Conservation (phyloP, 1,140 invertebrate species). For the Prorops nasuta region DNA sequence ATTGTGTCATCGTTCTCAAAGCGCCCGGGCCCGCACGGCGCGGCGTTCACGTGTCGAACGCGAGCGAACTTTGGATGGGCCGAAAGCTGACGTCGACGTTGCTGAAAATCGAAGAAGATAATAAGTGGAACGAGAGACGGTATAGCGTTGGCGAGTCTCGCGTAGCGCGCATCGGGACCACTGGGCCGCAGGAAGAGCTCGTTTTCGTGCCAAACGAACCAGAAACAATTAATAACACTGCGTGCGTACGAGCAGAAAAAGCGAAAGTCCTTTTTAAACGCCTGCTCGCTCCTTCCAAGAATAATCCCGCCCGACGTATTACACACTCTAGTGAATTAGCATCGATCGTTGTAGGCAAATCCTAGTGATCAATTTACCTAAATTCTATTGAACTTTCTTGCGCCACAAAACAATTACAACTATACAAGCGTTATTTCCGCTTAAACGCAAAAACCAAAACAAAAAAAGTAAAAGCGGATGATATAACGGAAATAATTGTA, state of each 20-base stretch:
- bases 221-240: slow-evolving; percentile 53
- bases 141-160: slow-evolving; percentile 25
- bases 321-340: too few relatives aligned
- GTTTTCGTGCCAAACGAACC: slow-evolving; percentile 46
- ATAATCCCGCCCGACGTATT: too few relatives aligned
- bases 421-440: too few relatives aligned
- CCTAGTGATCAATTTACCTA: too few relatives aligned
- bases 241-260: slow-evolving; percentile 42
- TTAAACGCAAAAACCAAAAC: too few relatives aligned
- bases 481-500: too few relatives aligned
- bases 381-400: too few relatives aligned
- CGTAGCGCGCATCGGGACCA: slow-evolving; percentile 38
- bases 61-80: too few relatives aligned
- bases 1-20: slow-evolving; percentile 46
- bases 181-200: slow-evolving; percentile 46
- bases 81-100: slow-evolving; percentile 17
- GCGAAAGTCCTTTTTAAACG: slow-evolving; percentile 41
- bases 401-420: too few relatives aligned
- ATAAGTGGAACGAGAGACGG: slow-evolving; percentile 31
- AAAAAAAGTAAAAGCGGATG: too few relatives aligned
- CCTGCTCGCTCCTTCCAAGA: neutral
- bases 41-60: too few relatives aligned
- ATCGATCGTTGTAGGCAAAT: too few relatives aligned
- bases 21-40: slow-evolving; percentile 18
- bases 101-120: slow-evolving; percentile 19